A percentile compares a stretch with the other conserved stretches of the same genome.
phyloP scores from a whole-genome alignment of 2,888 invertebrate species.

The Pyrrhosoma nymphula region DNA sequence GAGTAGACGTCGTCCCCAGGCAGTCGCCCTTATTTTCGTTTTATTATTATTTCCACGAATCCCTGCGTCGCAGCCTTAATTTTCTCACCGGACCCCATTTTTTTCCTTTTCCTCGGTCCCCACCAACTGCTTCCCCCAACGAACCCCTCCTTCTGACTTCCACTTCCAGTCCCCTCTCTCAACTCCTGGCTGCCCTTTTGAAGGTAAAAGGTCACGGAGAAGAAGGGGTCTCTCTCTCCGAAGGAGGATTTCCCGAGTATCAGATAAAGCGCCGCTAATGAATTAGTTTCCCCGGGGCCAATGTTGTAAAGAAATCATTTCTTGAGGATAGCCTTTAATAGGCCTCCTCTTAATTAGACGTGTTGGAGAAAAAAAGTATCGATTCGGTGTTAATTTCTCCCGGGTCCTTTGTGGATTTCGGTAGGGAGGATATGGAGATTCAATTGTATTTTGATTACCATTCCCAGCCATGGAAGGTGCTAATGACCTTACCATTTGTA shows the following conservation, averaged over 20 bases:
- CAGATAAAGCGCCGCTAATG: constrained; percentile 6
- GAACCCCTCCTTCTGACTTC: neutral
- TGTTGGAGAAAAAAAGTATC: neutral
- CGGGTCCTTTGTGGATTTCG: neutral
- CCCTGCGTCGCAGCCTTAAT: neutral
- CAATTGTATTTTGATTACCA: neutral
- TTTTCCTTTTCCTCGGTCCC: neutral
- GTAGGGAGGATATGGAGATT: neutral
- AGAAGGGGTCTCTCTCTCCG: neutral
- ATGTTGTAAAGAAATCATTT: neutral
- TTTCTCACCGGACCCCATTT: neutral
- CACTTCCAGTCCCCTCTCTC: neutral
- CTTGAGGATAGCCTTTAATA: neutral
- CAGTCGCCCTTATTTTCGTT: neutral
- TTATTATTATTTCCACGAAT: neutral
- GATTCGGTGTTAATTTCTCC: neutral
- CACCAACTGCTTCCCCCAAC: neutral
- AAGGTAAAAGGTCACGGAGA: neutral
- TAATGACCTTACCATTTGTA: constrained; percentile 83
- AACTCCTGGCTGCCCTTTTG: neutral
- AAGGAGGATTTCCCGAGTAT: constrained; percentile 6
- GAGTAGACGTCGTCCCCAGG: neutral
- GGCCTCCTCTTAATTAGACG: neutral
- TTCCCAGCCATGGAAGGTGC: neutral
- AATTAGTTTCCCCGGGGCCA: neutral